phyloP scores from a whole-genome alignment of 2,888 invertebrate genomes.

The Tetropium fuscum region DNA sequence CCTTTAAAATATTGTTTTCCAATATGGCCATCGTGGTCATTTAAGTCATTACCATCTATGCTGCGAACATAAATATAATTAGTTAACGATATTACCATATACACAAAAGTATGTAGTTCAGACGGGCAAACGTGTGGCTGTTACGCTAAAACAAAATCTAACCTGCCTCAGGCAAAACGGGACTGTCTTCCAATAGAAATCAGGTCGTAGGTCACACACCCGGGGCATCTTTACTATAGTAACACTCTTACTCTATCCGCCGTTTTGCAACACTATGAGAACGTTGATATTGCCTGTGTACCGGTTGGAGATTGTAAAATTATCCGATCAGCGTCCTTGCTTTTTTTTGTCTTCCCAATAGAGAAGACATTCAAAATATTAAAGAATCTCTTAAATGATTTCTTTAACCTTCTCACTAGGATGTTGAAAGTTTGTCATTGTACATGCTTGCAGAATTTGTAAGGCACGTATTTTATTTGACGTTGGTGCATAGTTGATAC shows the following conservation, averaged over 20 bases:
- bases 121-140: slow-evolving; percentile 34
- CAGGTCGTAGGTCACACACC: slow-evolving; percentile 63
- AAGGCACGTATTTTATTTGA: no score
- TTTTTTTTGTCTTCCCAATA: slow-evolving; percentile 2
- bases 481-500: no score
- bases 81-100: slow-evolving; percentile 33
- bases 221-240: slow-evolving; percentile 55
- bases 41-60: neutral
- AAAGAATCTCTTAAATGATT: neutral
- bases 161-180: slow-evolving; percentile 56
- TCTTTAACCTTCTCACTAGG: no score
- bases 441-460: no score
- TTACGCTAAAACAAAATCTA: slow-evolving; percentile 50
- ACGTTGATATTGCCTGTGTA: slow-evolving; percentile 29
- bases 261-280: slow-evolving; percentile 53
- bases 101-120: slow-evolving; percentile 35
- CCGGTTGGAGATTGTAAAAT: slow-evolving; percentile 36
- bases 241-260: slow-evolving; percentile 32
- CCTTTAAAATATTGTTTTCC: neutral
- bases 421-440: no score
- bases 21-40: slow-evolving; percentile 12
- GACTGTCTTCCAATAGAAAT: slow-evolving; percentile 62
- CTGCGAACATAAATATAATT: slow-evolving; percentile 26
- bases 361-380: slow-evolving; percentile 9
- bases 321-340: slow-evolving; percentile 29